Conservation (phyloP, 2,113 vertebrate genomes). For the Madoqua kirkii region DNA sequence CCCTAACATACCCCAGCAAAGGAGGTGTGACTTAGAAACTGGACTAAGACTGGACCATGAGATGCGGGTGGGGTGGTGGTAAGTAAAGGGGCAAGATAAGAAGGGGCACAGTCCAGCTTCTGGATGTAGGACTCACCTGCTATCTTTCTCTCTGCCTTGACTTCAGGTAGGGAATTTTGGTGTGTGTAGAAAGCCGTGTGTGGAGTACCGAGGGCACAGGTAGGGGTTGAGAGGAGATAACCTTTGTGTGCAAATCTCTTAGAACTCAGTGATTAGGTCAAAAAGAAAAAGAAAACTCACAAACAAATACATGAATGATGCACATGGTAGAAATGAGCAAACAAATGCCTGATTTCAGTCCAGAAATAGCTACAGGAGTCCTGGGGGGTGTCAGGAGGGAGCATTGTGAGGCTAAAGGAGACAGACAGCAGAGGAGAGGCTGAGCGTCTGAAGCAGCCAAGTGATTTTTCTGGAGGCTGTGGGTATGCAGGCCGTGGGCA, state of each 20-base stretch:
- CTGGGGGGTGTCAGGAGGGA: not conserved
- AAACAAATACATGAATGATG: not conserved
- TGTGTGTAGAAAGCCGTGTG: not conserved
- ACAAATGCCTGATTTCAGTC: not conserved
- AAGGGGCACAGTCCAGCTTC: not conserved
- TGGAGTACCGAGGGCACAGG: not conserved
- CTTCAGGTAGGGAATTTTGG: not conserved
- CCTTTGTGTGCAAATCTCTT: not conserved
- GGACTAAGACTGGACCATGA: not conserved
- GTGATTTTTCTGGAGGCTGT: not conserved
- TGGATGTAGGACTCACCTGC: not conserved
- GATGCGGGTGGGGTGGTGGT: not conserved
- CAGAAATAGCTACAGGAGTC: not conserved
- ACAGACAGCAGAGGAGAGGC: not conserved
- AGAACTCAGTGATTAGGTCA: not conserved
- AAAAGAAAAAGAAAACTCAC: conserved; percentile 16
- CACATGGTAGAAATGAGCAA: not conserved
- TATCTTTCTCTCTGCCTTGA: not conserved
- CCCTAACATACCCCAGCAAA: not conserved
- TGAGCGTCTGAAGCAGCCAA: not conserved
- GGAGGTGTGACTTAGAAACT: not conserved
- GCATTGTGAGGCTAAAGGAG: not conserved
- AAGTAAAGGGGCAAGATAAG: not conserved
- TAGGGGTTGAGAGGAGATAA: not conserved
- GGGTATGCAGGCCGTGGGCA: not conserved